Conservation (phyloP, 2,113 vertebrate genomes). For the Apteryx mantelli region DNA sequence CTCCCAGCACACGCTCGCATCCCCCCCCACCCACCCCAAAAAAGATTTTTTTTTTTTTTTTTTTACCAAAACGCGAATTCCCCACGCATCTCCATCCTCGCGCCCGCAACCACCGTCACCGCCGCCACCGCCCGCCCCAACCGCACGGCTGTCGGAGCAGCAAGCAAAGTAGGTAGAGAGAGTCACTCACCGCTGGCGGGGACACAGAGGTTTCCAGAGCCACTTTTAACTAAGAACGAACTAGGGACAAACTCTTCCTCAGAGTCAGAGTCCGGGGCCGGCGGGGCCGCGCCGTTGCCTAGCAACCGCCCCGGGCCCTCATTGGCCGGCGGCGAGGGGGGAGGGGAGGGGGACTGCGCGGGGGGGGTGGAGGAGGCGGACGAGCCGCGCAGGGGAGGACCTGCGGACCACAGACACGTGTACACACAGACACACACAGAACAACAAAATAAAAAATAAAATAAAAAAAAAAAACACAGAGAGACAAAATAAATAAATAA, state of each 20-base stretch:
- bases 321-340: slow-evolving; percentile 91
- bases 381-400: slow-evolving; percentile 93
- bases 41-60: too few relatives aligned
- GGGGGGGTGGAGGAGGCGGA: slow-evolving; percentile 94
- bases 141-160: not conserved
- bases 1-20: too few relatives aligned
- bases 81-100: not conserved
- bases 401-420: slow-evolving; percentile 87
- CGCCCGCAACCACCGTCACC: too few relatives aligned
- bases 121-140: not conserved
- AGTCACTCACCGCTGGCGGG: slow-evolving; percentile 91
- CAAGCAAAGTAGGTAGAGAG: slow-evolving; percentile 70
- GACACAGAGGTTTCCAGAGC: slow-evolving; percentile 91
- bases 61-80: not conserved
- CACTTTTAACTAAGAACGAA: slow-evolving; percentile 97
- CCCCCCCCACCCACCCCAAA: too few relatives aligned
- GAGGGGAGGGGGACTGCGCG: slow-evolving; percentile 91
- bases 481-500: not conserved
- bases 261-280: slow-evolving; percentile 95
- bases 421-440: slow-evolving; percentile 75
- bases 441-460: slow-evolving; percentile 73
- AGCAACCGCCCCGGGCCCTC: slow-evolving; percentile 95
- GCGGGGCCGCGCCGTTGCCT: slow-evolving; percentile 93
- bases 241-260: slow-evolving; percentile 97
- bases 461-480: not conserved